Evolutionary conservation across 2,113 vertebrate genomes (phyloP), one percentile per base, ranked within the genome.

Genomic region (Hipposideros armiger): DNA sequence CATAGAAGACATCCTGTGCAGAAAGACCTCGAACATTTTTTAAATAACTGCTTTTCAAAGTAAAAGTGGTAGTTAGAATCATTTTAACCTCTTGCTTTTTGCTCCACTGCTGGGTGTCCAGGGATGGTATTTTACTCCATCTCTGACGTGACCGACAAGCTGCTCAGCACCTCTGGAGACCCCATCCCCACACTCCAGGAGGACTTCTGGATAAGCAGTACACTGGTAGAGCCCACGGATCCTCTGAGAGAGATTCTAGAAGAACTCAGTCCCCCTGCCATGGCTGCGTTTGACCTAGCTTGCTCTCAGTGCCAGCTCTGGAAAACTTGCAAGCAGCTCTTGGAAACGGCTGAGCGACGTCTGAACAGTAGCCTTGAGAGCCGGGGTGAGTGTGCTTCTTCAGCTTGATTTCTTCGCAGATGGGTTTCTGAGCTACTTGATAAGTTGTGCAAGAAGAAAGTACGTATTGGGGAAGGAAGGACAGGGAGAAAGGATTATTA

Each of bases 41-140:
- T 36, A 89, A 60, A 11, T 78, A 78, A 83, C 42, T 70, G 2
- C 42, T 83, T 69, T 74, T 82, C 28, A 24, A n/a, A 32, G 50
- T 56, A 20, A 58, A 77, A 88, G 28, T 54, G 17, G 11, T 60
- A n/a, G 19, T 62, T 14, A 47, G 32, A 84, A 22, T 91, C 62
- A 66, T 70, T 89, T 73, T 96, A 83, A 96, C n/a, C 30, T 74
- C 45, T 86, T 90, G 30, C 76, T 42, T 86, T 97, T 95, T 70
- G 42, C 32, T 92, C 22, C 66, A 60, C 58, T 97, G 36, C 67
- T 96, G 64, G 36, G 2, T 50, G 1, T 94, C 45, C 96, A 99
- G 99, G 99, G 56, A 99, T 99, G 98, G 99, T 99, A 20, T 99
- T 99, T 98, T 99, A 99, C 98, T 99, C 99, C 84, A 99, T 99